Evolutionary conservation across 2,888 invertebrate genomes (phyloP).

Genomic region (Imbricaverruca yamaguchii): DNA sequence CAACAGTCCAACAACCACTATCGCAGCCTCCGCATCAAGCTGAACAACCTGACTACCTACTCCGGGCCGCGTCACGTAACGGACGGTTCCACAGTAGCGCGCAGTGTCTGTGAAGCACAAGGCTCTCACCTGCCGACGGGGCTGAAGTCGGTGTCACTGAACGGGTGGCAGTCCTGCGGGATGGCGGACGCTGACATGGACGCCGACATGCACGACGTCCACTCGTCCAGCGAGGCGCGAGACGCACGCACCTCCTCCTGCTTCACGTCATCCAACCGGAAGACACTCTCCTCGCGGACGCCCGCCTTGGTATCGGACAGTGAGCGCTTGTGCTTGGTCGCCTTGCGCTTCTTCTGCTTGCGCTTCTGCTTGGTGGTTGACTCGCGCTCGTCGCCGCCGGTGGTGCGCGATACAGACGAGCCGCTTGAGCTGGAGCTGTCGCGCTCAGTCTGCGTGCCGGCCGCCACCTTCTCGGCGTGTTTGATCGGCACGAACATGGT

Average conservation of each 20-base stretch:
- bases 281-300: conserved; percentile 27
- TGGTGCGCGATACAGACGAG: neutral
- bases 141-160: conserved; percentile 86
- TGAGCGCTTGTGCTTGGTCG: conserved; percentile 30
- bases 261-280: conserved; percentile 32
- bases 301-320: conserved; percentile 20
- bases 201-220: neutral
- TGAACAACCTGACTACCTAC: too few species aligned
- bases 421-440: neutral
- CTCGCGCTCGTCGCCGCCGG: neutral
- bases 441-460: conserved; percentile 1
- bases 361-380: conserved; percentile 26
- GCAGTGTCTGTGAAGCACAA: too few species aligned
- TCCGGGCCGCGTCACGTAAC: too few species aligned
- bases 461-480: conserved; percentile 1
- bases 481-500: conserved; percentile 21
- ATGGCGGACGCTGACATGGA: neutral
- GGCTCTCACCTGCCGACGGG: conserved; percentile 52
- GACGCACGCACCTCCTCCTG: conserved; percentile 22
- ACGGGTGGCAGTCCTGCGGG: conserved; percentile 68
- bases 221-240: conserved; percentile 22
- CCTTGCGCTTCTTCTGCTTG: conserved; percentile 30
- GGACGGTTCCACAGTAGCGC: too few species aligned
- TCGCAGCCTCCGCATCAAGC: too few species aligned
- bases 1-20: too few species aligned